Conservation (phyloP, 2,797 vertebrate genomes). For the Micrastur ruficollis region DNA sequence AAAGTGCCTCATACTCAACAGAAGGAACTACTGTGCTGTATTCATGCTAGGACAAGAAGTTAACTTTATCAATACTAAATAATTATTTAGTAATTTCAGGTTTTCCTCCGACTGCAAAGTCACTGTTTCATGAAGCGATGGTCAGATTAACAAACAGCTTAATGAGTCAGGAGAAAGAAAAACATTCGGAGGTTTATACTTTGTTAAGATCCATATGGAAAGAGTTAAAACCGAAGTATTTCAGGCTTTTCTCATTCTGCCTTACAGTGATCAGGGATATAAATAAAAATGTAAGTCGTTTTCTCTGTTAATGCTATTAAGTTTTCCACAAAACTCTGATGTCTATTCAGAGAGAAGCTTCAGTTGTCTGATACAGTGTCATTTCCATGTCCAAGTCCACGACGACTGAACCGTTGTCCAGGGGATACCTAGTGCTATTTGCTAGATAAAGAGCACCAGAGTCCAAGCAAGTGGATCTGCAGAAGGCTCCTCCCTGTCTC, state of each 20-base stretch:
- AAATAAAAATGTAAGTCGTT: not conserved
- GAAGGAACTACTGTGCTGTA: not conserved
- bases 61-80: not conserved
- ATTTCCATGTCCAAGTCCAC: not conserved
- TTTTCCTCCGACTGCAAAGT: not conserved
- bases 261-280: not conserved
- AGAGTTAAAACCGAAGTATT: not conserved
- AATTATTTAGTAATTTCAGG: not conserved
- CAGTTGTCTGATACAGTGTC: fast-evolving
- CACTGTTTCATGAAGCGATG: not conserved
- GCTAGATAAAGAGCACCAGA: not conserved
- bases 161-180: not conserved
- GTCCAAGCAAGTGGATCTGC: not conserved
- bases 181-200: not conserved
- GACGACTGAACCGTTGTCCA: fast-evolving
- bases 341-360: not conserved
- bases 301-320: not conserved
- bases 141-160: not conserved
- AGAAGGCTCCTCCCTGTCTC: not conserved
- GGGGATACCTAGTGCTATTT: fast-evolving
- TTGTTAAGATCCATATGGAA: not conserved
- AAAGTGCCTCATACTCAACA: not conserved
- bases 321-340: not conserved
- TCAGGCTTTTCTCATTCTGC: not conserved
- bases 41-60: not conserved